Percentiles rank a stretch among this genome's conserved stretches.
Conservation (phyloP, 2,797 vertebrate species). For the Xiphorhynchus erythropygius region DNA sequence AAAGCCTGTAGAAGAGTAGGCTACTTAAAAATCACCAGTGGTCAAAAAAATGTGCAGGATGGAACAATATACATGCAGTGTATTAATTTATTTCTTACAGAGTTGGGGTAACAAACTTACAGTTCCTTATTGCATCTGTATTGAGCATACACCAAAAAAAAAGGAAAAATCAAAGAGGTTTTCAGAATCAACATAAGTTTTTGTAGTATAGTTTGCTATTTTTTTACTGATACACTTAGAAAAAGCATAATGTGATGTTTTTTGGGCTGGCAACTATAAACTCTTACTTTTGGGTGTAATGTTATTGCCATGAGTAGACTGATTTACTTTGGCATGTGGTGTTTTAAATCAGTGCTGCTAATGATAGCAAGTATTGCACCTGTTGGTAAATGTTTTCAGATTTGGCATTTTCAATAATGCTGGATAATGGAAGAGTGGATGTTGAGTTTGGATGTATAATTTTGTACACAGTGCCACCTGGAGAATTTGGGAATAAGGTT, state of each 20-base stretch:
- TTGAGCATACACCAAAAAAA: not conserved
- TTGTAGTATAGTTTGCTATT: not conserved
- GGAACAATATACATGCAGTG: not conserved
- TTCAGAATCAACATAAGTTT: not conserved
- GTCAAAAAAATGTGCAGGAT: not conserved
- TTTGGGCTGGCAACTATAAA: not conserved
- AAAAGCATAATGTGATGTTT: not conserved
- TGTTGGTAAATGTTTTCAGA: slow-evolving; percentile 21
- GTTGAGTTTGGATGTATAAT: slow-evolving; percentile 51
- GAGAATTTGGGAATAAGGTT: slow-evolving; percentile 61
- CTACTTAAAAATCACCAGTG: not conserved
- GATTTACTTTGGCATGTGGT: not conserved
- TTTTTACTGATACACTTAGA: not conserved
- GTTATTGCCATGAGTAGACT: not conserved
- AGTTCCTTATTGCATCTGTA: not conserved
- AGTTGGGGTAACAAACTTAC: not conserved
- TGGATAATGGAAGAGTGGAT: not conserved
- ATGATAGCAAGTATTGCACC: not conserved
- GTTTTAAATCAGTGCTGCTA: not conserved
- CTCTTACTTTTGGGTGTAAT: not conserved
- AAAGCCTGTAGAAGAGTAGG: not conserved
- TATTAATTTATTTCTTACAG: not conserved
- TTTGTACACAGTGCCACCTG: slow-evolving; percentile 70
- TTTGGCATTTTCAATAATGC: slow-evolving; percentile 14
- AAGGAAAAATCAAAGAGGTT: not conserved